Conservation (phyloP, 1,140 invertebrate genomes). For the Stegodyphus mimosarum region DNA sequence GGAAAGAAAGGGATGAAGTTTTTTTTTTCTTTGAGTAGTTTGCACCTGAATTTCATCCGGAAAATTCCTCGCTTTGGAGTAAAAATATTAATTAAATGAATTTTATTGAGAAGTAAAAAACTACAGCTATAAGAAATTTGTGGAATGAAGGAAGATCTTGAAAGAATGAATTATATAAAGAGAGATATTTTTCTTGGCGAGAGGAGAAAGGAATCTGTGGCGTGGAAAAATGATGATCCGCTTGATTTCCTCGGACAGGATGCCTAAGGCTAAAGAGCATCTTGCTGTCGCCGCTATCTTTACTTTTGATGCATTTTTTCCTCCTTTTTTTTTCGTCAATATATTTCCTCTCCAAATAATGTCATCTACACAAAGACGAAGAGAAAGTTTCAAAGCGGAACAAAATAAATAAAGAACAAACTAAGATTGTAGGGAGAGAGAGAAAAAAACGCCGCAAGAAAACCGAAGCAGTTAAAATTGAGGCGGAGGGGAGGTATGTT, state of each 20-base stretch:
- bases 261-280: slow-evolving; percentile 56
- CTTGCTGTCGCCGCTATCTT: slow-evolving; percentile 60
- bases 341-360: slow-evolving; percentile 61
- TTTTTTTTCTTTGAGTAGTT: too few species aligned
- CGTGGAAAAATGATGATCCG: slow-evolving; percentile 60
- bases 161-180: slow-evolving; percentile 57
- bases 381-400: slow-evolving; percentile 57
- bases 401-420: slow-evolving; percentile 60
- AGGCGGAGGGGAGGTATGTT: neutral
- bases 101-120: slow-evolving; percentile 27
- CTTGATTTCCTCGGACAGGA: slow-evolving; percentile 58
- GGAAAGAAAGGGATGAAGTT: too few species aligned
- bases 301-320: slow-evolving; percentile 58
- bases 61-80: neutral
- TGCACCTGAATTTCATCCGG: neutral
- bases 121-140: slow-evolving; percentile 23
- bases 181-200: slow-evolving; percentile 47
- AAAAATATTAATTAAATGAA: slow-evolving; percentile 51
- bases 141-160: slow-evolving; percentile 19
- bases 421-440: slow-evolving; percentile 32
- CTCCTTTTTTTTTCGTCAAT: slow-evolving; percentile 55
- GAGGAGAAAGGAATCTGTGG: slow-evolving; percentile 44
- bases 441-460: slow-evolving; percentile 54
- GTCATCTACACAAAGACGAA: slow-evolving; percentile 61
- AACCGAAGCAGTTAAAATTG: slow-evolving; percentile 60